Conservation (phyloP, 2,797 vertebrate genomes). For the Huso huso region DNA sequence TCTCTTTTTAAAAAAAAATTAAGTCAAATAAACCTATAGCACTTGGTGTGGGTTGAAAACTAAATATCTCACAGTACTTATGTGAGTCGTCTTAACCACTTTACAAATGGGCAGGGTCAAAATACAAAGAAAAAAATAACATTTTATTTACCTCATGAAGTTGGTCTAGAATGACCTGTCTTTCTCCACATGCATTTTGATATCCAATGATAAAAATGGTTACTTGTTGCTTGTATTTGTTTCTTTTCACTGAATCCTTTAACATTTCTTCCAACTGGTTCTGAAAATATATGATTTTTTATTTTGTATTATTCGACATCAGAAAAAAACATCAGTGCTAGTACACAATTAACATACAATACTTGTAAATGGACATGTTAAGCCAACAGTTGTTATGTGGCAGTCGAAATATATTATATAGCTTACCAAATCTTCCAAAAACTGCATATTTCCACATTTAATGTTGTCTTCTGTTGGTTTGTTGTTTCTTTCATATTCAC, state of each 20-base stretch:
- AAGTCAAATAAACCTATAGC: neutral
- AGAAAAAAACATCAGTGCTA: neutral
- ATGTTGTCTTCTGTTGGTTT: neutral
- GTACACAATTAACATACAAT: neutral
- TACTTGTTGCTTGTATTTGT: constrained; percentile 8
- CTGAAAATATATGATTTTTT: neutral
- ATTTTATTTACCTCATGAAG: constrained; percentile 4
- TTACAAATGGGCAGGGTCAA: neutral
- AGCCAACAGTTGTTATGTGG: neutral
- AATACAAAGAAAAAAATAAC: neutral
- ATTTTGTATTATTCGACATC: neutral
- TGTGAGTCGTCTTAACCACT: no score
- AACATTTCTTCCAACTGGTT: constrained; percentile 1
- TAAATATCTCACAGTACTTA: no score
- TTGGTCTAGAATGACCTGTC: constrained; percentile 5
- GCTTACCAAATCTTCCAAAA: constrained; percentile 6
- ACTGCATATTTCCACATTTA: constrained; percentile 6
- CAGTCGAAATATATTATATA: neutral
- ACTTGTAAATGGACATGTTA: no score
- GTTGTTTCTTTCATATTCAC: constrained; percentile 6
- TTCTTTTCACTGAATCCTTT: neutral
- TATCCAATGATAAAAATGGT: constrained; percentile 14
- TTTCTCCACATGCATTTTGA: constrained; percentile 2
- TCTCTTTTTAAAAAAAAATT: neutral
- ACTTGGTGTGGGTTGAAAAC: no score